Evolutionary conservation across 2,113 vertebrate genomes (phyloP).

Genomic region (Echinops telfairi): DNA sequence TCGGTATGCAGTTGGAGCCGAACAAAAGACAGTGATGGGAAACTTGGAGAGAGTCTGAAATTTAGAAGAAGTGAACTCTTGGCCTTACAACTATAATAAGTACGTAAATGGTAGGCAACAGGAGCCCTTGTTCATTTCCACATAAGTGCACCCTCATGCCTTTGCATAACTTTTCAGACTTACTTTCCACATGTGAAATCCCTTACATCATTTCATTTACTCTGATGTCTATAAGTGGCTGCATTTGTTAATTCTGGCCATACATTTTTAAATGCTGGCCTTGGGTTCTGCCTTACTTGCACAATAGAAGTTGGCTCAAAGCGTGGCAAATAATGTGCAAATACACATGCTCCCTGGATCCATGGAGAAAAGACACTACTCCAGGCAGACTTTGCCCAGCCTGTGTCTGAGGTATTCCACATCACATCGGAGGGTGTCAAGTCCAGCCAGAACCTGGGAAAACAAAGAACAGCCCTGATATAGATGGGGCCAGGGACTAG

Average conservation of each 20-base stretch:
- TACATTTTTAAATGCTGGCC: neutral
- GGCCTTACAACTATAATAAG: constrained; percentile 8
- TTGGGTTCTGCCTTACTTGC: constrained; percentile 83
- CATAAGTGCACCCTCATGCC: neutral
- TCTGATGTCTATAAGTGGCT: neutral
- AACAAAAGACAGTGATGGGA: constrained; percentile 90
- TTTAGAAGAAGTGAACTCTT: constrained; percentile 55
- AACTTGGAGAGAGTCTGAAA: constrained; percentile 88
- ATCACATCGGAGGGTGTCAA: constrained; percentile 88
- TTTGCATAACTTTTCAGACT: constrained; percentile 1
- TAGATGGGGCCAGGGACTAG: neutral
- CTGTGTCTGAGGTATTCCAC: constrained; percentile 92
- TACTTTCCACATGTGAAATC: neutral
- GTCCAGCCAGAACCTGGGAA: constrained; percentile 90
- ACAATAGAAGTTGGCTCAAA: constrained; percentile 87
- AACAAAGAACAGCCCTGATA: neutral
- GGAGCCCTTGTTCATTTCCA: constrained; percentile 13
- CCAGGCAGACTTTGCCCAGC: constrained; percentile 92
- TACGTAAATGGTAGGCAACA: neutral
- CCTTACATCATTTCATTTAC: neutral
- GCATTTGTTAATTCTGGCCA: neutral
- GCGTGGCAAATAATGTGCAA: constrained; percentile 88
- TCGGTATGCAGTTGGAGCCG: constrained; percentile 89
- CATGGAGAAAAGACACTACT: constrained; percentile 90
- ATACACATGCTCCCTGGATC: constrained; percentile 91